A percentile compares a stretch with the other conserved stretches of the same genome.
Evolutionary conservation across 1,140 invertebrate species (phyloP).

Genomic region (Cydia fagiglandana): DNA sequence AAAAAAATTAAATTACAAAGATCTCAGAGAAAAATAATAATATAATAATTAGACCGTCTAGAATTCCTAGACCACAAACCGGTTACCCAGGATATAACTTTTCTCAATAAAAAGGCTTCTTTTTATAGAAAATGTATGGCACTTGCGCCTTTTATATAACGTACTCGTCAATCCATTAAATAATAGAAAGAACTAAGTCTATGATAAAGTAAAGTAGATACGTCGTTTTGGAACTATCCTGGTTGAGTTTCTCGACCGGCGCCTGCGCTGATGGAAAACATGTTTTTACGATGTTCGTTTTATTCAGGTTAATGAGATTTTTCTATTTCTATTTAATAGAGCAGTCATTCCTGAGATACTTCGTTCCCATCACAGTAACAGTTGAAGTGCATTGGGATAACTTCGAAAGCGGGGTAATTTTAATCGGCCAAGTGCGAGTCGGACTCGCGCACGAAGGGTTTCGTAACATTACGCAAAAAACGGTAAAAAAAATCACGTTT

Average conservation of each 20-base stretch:
- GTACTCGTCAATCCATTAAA: background rate
- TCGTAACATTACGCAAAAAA: no score
- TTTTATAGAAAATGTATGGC: background rate
- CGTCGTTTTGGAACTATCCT: background rate
- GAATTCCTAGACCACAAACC: background rate
- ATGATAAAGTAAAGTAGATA: background rate
- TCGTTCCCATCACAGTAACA: no score
- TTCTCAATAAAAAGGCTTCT: background rate
- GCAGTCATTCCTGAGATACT: no score
- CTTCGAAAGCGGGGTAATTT: no score
- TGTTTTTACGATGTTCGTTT: background rate
- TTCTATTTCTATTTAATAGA: background rate
- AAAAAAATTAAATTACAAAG: background rate
- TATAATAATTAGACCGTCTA: background rate
- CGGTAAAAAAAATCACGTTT: no score
- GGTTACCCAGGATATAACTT: background rate
- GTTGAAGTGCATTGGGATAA: no score
- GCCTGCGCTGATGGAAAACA: background rate
- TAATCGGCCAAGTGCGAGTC: no score
- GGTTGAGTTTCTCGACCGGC: background rate
- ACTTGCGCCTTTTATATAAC: background rate
- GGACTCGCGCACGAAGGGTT: no score
- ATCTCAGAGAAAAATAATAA: background rate
- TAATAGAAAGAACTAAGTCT: background rate
- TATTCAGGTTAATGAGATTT: conserved; percentile 4